Evolutionary conservation across 2,113 vertebrate species (phyloP).

Genomic region (Ammodytes marinus): DNA sequence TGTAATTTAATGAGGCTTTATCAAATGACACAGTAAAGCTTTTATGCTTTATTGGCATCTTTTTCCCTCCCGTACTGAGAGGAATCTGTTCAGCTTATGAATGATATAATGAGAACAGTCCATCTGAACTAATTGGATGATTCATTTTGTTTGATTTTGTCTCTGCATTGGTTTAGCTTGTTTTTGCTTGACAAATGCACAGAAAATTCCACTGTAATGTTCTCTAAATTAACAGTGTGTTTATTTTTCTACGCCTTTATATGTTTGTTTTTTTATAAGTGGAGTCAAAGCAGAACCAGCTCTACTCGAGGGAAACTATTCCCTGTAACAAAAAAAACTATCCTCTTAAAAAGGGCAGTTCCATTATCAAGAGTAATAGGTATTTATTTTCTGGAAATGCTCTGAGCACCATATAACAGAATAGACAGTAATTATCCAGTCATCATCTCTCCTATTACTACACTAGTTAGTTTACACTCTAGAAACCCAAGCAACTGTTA

Average conservation of each 20-base stretch:
- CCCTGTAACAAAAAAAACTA: neutral
- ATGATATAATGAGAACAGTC: neutral
- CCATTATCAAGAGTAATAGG: neutral
- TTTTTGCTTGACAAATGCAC: neutral
- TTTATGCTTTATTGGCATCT: neutral
- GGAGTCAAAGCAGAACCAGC: slow-evolving; percentile 1
- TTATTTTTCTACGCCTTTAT: neutral
- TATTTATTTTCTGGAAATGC: neutral
- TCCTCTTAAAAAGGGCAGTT: neutral
- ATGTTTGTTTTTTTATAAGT: neutral
- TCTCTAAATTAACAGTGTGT: neutral
- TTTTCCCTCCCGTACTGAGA: neutral
- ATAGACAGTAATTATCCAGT: neutral
- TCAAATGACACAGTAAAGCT: slow-evolving; percentile 36
- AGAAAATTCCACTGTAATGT: neutral
- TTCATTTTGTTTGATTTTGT: slow-evolving; percentile 11
- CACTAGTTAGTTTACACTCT: neutral
- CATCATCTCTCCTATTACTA: no score
- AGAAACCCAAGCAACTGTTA: neutral
- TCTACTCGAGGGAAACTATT: neutral
- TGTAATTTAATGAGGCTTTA: slow-evolving; percentile 37
- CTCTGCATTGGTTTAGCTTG: neutral
- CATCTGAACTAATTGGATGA: slow-evolving; percentile 2
- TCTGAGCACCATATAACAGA: neutral
- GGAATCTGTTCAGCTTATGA: slow-evolving; percentile 13